Evolutionary conservation across 2,888 invertebrate genomes (phyloP).

Genomic region (Drosophila subquinaria): DNA sequence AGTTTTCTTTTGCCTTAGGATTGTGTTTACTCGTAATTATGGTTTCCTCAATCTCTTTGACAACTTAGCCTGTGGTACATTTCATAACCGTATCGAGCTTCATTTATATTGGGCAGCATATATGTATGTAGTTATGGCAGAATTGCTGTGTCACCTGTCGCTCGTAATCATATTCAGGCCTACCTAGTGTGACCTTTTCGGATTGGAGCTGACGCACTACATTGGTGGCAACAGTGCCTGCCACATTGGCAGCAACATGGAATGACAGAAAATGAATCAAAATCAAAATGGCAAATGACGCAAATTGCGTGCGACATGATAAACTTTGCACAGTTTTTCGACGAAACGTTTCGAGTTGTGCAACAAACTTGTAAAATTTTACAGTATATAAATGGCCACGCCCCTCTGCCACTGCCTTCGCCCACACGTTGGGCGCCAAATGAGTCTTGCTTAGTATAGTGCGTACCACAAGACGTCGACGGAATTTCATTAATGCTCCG

Average conservation of each 20-base stretch:
- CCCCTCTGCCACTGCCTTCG: background rate
- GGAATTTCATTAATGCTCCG: conserved; percentile 64
- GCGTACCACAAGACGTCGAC: conserved; percentile 69
- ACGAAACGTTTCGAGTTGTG: conserved; percentile 10
- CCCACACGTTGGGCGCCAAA: conserved; percentile 45
- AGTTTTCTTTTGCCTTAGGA: background rate
- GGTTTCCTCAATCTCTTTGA: background rate
- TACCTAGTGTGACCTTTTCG: conserved; percentile 57
- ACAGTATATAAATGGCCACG: conserved; percentile 56
- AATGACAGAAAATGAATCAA: conserved; percentile 65
- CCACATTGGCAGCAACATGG: conserved; percentile 47
- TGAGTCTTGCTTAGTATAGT: conserved; percentile 47
- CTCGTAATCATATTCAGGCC: conserved; percentile 42
- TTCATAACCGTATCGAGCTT: conserved; percentile 18
- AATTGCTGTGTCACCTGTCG: conserved; percentile 32
- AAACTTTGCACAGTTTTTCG: conserved; percentile 6
- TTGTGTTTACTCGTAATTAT: background rate
- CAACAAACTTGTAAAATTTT: conserved; percentile 66
- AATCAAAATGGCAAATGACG: conserved; percentile 49
- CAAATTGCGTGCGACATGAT: conserved; percentile 49
- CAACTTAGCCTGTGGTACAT: background rate
- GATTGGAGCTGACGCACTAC: conserved; percentile 17
- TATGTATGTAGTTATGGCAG: background rate
- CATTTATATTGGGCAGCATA: conserved; percentile 37
- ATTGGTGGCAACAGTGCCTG: conserved; percentile 11